Conservation (phyloP, 2,113 vertebrate genomes). For the Nannospalax galili region DNA sequence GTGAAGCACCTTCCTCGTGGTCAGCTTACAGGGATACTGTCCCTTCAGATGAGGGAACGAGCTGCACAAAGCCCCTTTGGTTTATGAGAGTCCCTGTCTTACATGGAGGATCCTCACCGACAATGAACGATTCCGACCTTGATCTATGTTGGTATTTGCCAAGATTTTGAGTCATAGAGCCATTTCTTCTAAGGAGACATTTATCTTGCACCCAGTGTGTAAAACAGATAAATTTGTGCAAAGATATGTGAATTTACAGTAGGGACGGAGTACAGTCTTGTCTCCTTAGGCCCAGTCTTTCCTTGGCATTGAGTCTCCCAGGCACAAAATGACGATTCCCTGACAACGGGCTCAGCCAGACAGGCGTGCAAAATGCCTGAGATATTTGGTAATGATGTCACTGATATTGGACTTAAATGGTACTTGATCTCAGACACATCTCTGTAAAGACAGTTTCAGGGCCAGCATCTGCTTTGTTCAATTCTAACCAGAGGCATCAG, state of each 20-base stretch:
- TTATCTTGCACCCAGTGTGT: background rate
- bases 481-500: background rate
- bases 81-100: constrained; percentile 34
- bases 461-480: background rate
- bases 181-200: constrained; percentile 40
- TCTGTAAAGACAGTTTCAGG: background rate
- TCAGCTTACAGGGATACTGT: background rate
- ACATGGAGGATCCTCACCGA: constrained; percentile 48
- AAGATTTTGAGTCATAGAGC: constrained; percentile 36
- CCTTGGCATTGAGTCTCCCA: background rate
- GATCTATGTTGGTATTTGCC: constrained; percentile 29
- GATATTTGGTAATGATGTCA: background rate
- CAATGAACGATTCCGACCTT: constrained; percentile 67
- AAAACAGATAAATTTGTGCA: background rate
- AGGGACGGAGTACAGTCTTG: background rate
- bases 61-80: background rate
- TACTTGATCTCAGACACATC: background rate
- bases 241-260: constrained; percentile 1
- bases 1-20: background rate
- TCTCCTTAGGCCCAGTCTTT: background rate
- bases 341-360: background rate
- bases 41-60: constrained; percentile 26
- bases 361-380: background rate
- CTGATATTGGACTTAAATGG: background rate
- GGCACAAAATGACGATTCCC: background rate